Conservation (phyloP, 2,888 invertebrate genomes). For the Ichneumon xanthorius region DNA sequence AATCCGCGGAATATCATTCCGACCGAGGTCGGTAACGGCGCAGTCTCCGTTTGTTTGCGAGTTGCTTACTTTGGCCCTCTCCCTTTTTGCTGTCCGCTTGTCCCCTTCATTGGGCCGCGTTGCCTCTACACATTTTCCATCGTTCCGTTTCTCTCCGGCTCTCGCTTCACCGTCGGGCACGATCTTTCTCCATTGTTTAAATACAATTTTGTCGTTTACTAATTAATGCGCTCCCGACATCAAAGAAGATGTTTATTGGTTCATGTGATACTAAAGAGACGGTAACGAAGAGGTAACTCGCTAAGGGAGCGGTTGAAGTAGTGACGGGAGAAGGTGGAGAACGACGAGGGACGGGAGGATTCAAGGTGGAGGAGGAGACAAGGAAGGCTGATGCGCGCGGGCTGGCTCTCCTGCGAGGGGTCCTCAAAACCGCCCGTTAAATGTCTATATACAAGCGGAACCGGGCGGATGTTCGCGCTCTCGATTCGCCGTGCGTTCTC, state of each 20-base stretch:
- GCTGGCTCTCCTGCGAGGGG: conserved; percentile 61
- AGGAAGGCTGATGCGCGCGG: conserved; percentile 59
- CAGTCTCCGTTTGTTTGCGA: conserved; percentile 78
- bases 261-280: conserved; percentile 86
- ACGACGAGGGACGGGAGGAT: conserved; percentile 32
- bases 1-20: conserved; percentile 74
- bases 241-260: conserved; percentile 87
- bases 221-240: conserved; percentile 86
- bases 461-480: conserved; percentile 69
- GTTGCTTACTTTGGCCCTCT: conserved; percentile 77
- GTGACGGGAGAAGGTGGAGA: conserved; percentile 75
- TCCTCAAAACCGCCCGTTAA: conserved; percentile 73
- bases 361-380: conserved; percentile 59
- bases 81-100: conserved; percentile 39
- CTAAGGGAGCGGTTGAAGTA: conserved; percentile 82
- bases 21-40: conserved; percentile 75
- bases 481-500: conserved; percentile 64
- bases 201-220: conserved; percentile 88
- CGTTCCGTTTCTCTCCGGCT: conserved; percentile 68
- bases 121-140: conserved; percentile 21
- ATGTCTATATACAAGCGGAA: conserved; percentile 76
- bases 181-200: conserved; percentile 86
- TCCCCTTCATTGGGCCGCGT: conserved; percentile 15
- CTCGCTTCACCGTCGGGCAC: conserved; percentile 56
- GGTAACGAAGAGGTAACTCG: conserved; percentile 85